phyloP scores from a whole-genome alignment of 2,113 vertebrate genomes.

The Sebastes schlegelii region DNA sequence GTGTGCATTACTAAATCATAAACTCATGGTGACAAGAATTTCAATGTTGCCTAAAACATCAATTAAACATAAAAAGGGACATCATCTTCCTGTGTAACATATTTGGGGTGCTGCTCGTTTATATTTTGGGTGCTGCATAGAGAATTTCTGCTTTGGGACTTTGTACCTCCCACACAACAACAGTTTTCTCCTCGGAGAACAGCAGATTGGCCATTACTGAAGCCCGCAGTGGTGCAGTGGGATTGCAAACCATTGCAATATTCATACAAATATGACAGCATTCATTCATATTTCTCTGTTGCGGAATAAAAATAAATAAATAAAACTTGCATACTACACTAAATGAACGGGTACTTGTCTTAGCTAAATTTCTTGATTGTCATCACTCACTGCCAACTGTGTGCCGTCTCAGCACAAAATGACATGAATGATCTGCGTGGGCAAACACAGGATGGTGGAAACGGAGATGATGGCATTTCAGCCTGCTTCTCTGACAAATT shows the following conservation, averaged over 20 bases:
- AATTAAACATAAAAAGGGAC: constrained; percentile 8
- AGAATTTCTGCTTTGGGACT: constrained; percentile 27
- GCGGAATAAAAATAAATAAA: constrained; percentile 19
- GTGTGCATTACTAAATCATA: not conserved
- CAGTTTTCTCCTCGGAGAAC: constrained; percentile 6
- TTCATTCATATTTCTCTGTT: constrained; percentile 11
- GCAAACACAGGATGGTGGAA: constrained; percentile 29
- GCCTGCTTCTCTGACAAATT: not conserved
- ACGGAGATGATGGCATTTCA: not conserved
- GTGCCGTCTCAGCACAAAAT: constrained; percentile 28
- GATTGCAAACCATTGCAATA: constrained; percentile 42
- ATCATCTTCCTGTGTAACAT: not conserved
- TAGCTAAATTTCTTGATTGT: constrained; percentile 7
- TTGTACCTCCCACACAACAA: constrained; percentile 20
- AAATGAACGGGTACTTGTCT: constrained; percentile 27
- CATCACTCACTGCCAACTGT: constrained; percentile 16
- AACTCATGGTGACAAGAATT: not conserved
- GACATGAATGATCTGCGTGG: constrained; percentile 8
- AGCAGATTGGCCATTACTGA: constrained; percentile 33
- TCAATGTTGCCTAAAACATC: not conserved
- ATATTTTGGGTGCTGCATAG: constrained; percentile 16
- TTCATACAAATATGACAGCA: constrained; percentile 28
- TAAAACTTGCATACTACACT: constrained; percentile 3
- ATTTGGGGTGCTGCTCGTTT: not conserved
- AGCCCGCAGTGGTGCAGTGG: constrained; percentile 14